Evolutionary conservation across 1,140 invertebrate genomes (phyloP).

Genomic region (Heterodera schachtii): DNA sequence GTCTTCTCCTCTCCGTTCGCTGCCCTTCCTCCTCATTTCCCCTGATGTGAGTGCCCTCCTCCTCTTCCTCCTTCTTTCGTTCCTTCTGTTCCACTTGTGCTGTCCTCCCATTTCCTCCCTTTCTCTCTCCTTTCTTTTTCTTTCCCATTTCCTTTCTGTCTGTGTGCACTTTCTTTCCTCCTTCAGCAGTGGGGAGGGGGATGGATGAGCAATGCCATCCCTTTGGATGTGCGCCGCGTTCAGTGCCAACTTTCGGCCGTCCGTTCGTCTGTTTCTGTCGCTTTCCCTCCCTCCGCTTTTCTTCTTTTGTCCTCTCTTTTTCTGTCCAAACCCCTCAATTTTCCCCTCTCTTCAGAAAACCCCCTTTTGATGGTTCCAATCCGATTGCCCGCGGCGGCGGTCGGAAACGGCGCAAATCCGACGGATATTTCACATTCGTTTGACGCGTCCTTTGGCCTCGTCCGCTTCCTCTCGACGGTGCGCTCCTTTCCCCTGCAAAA

Average conservation of each 20-base stretch:
- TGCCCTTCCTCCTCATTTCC: slow-evolving; percentile 8
- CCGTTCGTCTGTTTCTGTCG: background rate
- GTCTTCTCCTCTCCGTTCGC: background rate
- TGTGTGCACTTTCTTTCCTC: background rate
- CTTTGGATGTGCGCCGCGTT: background rate
- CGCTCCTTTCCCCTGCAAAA: background rate
- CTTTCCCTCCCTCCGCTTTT: background rate
- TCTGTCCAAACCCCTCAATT: background rate
- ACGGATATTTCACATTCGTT: slow-evolving; percentile 66
- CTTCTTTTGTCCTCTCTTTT: background rate
- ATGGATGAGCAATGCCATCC: background rate
- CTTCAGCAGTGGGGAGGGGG: background rate
- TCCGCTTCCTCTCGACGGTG: background rate
- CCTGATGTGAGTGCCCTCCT: slow-evolving; percentile 4
- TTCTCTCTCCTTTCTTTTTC: background rate
- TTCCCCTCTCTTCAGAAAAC: slow-evolving; percentile 17
- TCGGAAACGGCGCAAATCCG: slow-evolving; percentile 64
- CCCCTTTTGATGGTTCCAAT: slow-evolving; percentile 60
- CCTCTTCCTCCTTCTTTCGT: background rate
- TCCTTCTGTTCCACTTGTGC: background rate
- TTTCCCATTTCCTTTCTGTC: slow-evolving; percentile 1
- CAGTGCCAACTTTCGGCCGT: background rate
- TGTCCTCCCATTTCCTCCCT: slow-evolving; percentile 10
- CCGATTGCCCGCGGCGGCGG: slow-evolving; percentile 50
- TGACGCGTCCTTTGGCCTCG: slow-evolving; percentile 23